Evolutionary conservation across 2,888 invertebrate species (phyloP).

Genomic region (Polyommatus icarus): DNA sequence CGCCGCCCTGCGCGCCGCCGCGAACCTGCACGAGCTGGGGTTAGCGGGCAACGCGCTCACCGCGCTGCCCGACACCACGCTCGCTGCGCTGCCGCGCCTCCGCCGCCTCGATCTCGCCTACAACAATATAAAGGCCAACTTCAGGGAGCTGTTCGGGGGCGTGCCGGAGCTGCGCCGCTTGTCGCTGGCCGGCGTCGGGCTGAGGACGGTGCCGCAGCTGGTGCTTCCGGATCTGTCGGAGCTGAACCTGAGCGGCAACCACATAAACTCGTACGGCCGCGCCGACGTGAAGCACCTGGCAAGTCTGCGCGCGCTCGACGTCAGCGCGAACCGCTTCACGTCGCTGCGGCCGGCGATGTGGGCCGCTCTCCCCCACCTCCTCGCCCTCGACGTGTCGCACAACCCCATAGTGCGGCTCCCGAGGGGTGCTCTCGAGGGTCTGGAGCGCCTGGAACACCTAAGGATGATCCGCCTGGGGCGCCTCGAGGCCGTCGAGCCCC

Average conservation of each 20-base stretch:
- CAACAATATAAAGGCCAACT: conserved; percentile 88
- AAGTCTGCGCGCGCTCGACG: conserved; percentile 83
- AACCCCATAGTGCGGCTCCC: conserved; percentile 87
- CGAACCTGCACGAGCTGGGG: conserved; percentile 86
- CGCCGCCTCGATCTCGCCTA: conserved; percentile 86
- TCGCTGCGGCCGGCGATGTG: conserved; percentile 85
- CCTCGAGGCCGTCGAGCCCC: conserved; percentile 84
- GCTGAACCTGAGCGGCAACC: conserved; percentile 87
- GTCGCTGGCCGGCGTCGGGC: conserved; percentile 84
- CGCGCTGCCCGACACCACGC: conserved; percentile 90
- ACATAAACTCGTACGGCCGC: conserved; percentile 83
- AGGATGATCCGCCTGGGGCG: conserved; percentile 84
- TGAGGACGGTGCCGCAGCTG: conserved; percentile 84
- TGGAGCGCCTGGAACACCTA: conserved; percentile 84
- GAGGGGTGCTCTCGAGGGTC: conserved; percentile 82
- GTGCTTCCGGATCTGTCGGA: conserved; percentile 83
- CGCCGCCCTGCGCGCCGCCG: conserved; percentile 84
- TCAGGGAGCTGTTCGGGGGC: conserved; percentile 89
- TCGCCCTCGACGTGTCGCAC: conserved; percentile 86
- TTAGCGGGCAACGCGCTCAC: conserved; percentile 87
- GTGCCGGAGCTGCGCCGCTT: conserved; percentile 86
- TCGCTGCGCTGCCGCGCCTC: conserved; percentile 85
- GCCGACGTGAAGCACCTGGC: conserved; percentile 83
- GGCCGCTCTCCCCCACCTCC: conserved; percentile 82
- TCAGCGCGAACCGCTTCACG: conserved; percentile 85